Evolutionary conservation across 1,140 invertebrate genomes (phyloP).

Genomic region (Hesperophylax magnus): DNA sequence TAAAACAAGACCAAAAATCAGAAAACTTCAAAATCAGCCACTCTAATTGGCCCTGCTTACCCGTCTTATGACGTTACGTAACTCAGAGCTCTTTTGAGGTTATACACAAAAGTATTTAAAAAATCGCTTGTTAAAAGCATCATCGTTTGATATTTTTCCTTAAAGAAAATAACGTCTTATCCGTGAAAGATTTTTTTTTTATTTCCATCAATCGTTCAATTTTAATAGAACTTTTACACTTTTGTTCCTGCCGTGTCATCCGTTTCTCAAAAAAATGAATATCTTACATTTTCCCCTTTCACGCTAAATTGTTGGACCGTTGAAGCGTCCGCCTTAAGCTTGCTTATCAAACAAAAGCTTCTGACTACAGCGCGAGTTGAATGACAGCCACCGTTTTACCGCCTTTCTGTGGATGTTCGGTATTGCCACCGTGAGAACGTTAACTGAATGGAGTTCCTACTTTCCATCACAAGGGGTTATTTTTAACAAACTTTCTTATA

Average conservation of each 20-base stretch:
- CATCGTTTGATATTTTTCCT: no score
- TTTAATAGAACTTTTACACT: background rate
- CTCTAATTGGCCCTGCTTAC: no score
- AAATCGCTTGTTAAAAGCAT: no score
- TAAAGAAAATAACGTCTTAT: no score
- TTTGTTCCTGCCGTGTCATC: background rate
- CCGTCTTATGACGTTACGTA: no score
- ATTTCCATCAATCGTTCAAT: no score
- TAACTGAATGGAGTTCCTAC: background rate
- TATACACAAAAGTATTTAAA: no score
- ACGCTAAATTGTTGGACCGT: background rate
- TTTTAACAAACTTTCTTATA: constrained; percentile 7
- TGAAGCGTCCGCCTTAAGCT: constrained; percentile 1
- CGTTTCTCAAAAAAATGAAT: background rate
- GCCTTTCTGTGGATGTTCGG: background rate
- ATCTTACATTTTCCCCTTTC: constrained; percentile 3
- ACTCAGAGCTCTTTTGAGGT: no score
- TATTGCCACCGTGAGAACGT: background rate
- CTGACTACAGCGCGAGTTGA: background rate
- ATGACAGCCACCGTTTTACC: constrained; percentile 17
- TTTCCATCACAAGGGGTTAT: background rate
- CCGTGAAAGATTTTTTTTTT: no score
- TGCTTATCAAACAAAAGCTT: constrained; percentile 37
- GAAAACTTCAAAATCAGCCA: no score
- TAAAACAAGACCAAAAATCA: no score